Conservation (phyloP, 2,888 invertebrate genomes). For the Erynnis tages region DNA sequence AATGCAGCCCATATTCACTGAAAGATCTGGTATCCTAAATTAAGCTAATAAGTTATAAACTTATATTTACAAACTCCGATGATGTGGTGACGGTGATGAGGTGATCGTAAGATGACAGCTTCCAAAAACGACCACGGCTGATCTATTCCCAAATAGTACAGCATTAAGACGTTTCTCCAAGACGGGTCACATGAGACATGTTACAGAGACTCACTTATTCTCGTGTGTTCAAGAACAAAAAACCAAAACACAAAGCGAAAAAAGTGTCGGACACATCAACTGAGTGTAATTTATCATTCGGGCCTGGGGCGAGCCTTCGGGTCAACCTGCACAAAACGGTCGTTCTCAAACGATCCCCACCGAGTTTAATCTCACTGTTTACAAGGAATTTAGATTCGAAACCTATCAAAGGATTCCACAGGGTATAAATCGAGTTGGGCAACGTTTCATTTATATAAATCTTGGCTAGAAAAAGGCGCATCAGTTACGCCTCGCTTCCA, state of each 20-base stretch:
- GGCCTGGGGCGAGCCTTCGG: slow-evolving; percentile 8
- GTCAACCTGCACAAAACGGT: slow-evolving; percentile 42
- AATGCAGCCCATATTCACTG: too few species aligned
- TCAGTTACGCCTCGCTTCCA: slow-evolving; percentile 7
- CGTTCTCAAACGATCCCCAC: slow-evolving; percentile 49
- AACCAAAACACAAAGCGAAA: background rate
- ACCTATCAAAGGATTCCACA: slow-evolving; percentile 27
- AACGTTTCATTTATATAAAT: slow-evolving; percentile 18
- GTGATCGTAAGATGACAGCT: too few species aligned
- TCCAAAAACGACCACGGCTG: too few species aligned
- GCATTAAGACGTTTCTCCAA: too few species aligned
- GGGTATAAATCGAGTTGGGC: slow-evolving; percentile 13
- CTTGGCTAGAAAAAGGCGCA: slow-evolving; percentile 20
- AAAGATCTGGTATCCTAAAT: too few species aligned
- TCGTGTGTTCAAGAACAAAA: background rate
- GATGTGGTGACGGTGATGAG: too few species aligned
- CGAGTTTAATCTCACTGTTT: slow-evolving; percentile 67
- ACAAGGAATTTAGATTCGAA: slow-evolving; percentile 26
- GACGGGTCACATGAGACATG: too few species aligned
- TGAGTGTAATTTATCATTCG: slow-evolving; percentile 21
- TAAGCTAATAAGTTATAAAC: too few species aligned
- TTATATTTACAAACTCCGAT: too few species aligned
- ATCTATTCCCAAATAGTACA: too few species aligned
- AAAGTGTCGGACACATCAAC: slow-evolving; percentile 5
- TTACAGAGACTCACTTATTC: too few species aligned